Evolutionary conservation across 2,797 vertebrate genomes (phyloP).

Genomic region (Otolemur crassicaudatus): DNA sequence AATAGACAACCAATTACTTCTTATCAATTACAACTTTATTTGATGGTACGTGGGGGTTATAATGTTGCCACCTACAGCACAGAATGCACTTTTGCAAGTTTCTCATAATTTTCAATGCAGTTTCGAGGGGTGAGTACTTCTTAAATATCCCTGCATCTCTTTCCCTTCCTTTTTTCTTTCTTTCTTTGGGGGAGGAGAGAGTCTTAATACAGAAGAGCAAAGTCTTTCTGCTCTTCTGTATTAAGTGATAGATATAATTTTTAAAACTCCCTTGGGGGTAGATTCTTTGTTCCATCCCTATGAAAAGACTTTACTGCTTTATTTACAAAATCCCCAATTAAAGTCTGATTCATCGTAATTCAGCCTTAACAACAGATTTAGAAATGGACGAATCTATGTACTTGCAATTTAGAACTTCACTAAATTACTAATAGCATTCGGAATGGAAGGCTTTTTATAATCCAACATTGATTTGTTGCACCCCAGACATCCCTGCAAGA

Average conservation of each 20-base stretch:
- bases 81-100: background rate
- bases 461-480: conserved; percentile 2
- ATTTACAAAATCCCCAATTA: conserved; percentile 50
- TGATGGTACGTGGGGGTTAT: background rate
- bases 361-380: conserved; percentile 26
- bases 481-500: background rate
- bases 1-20: background rate
- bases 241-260: conserved; percentile 6
- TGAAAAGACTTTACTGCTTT: conserved; percentile 36
- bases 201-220: background rate
- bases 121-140: background rate
- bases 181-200: background rate
- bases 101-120: background rate
- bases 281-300: background rate
- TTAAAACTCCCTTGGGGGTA: background rate
- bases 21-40: background rate
- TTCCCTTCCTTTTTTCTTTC: background rate
- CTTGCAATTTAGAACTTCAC: conserved; percentile 21
- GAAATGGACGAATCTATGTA: background rate
- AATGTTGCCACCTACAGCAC: background rate
- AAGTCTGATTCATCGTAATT: conserved; percentile 17
- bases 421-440: background rate
- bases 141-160: background rate
- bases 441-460: background rate
- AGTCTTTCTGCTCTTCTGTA: background rate